Base-by-base conservation (phyloP, 2,797 vertebrate genomes). In the Luscinia luscinia region DNA sequence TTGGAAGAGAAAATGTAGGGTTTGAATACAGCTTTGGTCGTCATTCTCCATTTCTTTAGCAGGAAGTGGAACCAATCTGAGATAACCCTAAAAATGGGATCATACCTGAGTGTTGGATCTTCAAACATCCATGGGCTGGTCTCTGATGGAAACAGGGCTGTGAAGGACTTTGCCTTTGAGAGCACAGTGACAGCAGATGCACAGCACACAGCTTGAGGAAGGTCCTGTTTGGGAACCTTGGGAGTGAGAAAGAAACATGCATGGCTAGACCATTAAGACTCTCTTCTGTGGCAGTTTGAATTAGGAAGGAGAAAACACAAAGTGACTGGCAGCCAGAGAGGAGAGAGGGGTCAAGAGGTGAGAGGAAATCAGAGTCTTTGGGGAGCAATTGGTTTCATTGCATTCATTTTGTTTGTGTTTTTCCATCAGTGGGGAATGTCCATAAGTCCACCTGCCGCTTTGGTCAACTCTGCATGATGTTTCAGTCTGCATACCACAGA, bases 401-500 rank as follows among this genome's bases (percentile, higher is more conserved):
- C 52, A 78, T 92, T 90, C 38, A 89, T 95, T 96, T 94, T 90
- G 92, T 93, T 94, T 94, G 69, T 95, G 46, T 94, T 93, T 96
- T 93, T 87, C 49, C 74, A 34, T 89, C 92, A 84, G 73, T 93
- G 61, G 86, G 88, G 45, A 90, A 95, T 61, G 49, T 17, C 34
- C n/a, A 1, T 87, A 89, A 90, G 77, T 95, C 89, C 84, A 85
- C 89, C 89, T 94, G 81, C 70, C 92, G 61, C 76, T 95, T 87
- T 87, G 75, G 75, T 78, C 12, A 18, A 6, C 61, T 40, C 78
- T 61, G 49, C 61, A 36, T 67, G 89, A 75, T 87, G 94, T 89
- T 95, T 94, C 69, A 80, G 84, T 52, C 72, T 89, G 75, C 90
- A 87, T 94, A 83, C 72, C 75, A 64, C 46, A 85, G 86, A 89